A percentile compares a stretch with the other conserved stretches of the same genome.
Evolutionary conservation across 2,113 vertebrate genomes (phyloP).

Genomic region (Balaenoptera acutorostrata): DNA sequence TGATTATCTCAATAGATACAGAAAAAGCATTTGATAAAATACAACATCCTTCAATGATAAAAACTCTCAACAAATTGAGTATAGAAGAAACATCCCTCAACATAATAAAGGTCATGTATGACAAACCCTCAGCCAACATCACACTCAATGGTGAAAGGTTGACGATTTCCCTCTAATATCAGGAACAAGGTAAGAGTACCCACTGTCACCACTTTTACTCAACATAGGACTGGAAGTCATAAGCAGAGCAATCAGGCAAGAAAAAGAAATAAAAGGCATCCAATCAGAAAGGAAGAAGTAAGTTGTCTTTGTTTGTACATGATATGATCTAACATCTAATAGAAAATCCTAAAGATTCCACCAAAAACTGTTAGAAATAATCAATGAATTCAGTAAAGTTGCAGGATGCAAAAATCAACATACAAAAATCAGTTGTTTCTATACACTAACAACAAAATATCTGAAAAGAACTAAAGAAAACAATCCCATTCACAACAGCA

Average conservation of each 20-base stretch:
- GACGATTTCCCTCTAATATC: neutral
- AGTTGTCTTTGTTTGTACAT: neutral
- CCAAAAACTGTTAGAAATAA: neutral
- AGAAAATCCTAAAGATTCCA: neutral
- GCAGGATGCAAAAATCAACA: neutral
- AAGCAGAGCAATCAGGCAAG: neutral
- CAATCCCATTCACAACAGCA: neutral
- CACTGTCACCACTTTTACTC: neutral
- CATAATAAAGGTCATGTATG: neutral
- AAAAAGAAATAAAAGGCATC: neutral
- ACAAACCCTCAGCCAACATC: neutral
- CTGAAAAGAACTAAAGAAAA: neutral
- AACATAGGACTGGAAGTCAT: neutral
- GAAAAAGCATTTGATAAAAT: neutral
- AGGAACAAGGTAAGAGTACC: neutral
- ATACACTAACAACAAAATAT: neutral
- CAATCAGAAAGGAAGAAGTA: neutral
- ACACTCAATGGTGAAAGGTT: neutral
- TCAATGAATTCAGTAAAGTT: neutral
- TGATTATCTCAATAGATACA: neutral
- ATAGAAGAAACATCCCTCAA: neutral
- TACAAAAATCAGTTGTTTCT: neutral
- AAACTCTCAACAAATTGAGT: neutral
- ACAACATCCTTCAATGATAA: neutral
- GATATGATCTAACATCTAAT: neutral